These are phyloP conservation scores for Lasiurus cinereus DNA, from an alignment of 2,113 vertebrate species.

Conservation along the genomic window DNA sequence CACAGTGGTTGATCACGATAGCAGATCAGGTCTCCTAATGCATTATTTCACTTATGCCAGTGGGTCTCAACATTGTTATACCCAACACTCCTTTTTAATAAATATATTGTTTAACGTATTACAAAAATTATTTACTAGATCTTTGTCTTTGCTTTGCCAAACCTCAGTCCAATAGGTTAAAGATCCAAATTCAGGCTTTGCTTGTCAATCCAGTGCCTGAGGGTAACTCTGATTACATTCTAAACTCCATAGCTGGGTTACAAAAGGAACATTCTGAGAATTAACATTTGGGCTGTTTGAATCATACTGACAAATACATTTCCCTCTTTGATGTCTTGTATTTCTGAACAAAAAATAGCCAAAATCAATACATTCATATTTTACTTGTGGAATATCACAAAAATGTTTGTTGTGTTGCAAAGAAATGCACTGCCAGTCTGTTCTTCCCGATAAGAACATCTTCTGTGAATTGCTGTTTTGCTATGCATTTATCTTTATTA, in stretches of 20 bases:
- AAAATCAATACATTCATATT: conserved; percentile 71
- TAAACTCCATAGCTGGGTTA: neutral
- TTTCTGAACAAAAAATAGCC: conserved; percentile 58
- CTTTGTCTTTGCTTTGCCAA: neutral
- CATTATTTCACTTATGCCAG: neutral
- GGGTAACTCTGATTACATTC: neutral
- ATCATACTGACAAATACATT: conserved; percentile 21
- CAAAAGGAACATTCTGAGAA: conserved; percentile 33
- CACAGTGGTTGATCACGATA: neutral
- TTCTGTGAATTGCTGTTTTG: conserved; percentile 70
- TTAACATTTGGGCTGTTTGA: conserved; percentile 28
- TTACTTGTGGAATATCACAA: conserved; percentile 65
- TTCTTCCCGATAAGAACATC: conserved; percentile 63
- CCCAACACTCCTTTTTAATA: neutral
- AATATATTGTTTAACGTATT: neutral
- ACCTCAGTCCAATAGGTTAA: neutral
- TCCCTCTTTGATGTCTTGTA: conserved; percentile 17
- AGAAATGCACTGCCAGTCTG: conserved; percentile 14
- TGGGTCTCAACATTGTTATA: neutral
- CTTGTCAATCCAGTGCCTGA: neutral
- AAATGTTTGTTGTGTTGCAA: conserved; percentile 50
- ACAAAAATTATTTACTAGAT: conserved; percentile 2
- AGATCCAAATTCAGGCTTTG: neutral
- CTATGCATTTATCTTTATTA: conserved; percentile 67
- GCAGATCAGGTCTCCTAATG: neutral